A percentile compares a stretch with the other conserved stretches of the same genome.
These are phyloP conservation scores for Alectura lathami DNA, from an alignment of 2,113 vertebrate species.

Conservation along the genomic window DNA sequence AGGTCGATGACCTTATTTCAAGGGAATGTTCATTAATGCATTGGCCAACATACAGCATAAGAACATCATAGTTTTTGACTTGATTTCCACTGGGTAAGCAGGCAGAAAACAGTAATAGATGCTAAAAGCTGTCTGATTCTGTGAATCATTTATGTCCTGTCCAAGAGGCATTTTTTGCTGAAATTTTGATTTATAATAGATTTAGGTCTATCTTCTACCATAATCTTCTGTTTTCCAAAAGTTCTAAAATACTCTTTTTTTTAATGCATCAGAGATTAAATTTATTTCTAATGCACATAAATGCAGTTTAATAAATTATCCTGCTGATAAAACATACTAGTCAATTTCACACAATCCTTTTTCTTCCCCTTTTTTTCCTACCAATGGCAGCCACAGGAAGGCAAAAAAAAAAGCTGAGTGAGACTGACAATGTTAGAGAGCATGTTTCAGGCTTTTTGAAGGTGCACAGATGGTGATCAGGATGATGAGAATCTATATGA, in stretches of 20 bases:
- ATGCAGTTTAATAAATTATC: background rate
- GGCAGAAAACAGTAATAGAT: background rate
- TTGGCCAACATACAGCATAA: background rate
- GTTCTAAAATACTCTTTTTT: fast-evolving
- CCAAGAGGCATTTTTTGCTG: background rate
- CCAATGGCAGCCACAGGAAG: background rate
- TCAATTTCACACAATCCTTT: background rate
- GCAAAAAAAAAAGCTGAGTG: background rate
- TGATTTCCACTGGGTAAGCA: background rate
- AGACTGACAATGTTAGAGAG: background rate
- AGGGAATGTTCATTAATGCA: background rate
- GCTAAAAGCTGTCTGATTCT: background rate
- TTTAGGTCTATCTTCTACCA: background rate
- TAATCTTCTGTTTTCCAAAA: background rate
- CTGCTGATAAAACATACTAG: background rate
- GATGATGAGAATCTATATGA: background rate
- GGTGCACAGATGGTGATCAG: background rate
- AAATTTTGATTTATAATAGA: background rate
- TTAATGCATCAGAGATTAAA: background rate
- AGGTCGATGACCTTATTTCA: background rate
- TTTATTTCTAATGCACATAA: background rate
- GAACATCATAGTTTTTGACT: background rate
- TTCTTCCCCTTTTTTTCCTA: background rate
- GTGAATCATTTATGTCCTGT: background rate
- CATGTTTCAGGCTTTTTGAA: background rate